phyloP scores from a whole-genome alignment of 2,888 invertebrate species.

The Diarsia mendica region DNA sequence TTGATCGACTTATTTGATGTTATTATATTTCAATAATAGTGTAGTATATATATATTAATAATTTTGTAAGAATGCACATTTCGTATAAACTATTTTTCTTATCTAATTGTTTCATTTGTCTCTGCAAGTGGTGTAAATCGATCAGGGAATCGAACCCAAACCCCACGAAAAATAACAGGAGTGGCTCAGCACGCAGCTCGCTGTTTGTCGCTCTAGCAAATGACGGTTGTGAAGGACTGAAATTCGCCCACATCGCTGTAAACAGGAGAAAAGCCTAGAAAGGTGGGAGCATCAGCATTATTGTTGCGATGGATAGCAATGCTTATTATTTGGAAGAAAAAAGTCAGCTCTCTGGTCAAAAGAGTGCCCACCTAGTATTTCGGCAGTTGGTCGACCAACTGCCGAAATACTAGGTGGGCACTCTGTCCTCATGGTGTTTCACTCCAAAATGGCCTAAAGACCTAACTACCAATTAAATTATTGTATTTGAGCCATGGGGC shows the following conservation, averaged over 20 bases:
- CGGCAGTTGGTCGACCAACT: not conserved
- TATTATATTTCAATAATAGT: slow-evolving; percentile 61
- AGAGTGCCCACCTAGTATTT: not conserved
- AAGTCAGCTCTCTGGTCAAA: no score
- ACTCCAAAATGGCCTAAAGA: not conserved
- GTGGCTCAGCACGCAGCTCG: not conserved
- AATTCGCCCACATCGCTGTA: not conserved
- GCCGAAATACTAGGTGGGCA: not conserved
- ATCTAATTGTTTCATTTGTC: slow-evolving; percentile 45
- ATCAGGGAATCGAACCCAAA: not conserved
- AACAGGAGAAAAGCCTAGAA: not conserved
- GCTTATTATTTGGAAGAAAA: no score
- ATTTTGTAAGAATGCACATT: slow-evolving; percentile 66
- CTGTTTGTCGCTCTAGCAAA: not conserved
- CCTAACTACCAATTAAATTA: no score
- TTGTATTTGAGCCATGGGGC: no score
- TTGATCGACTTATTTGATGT: slow-evolving; percentile 45
- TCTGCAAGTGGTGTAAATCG: slow-evolving; percentile 2
- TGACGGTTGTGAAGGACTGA: not conserved
- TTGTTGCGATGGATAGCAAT: no score
- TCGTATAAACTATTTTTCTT: slow-evolving; percentile 67
- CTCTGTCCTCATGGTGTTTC: not conserved
- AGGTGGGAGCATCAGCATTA: not conserved
- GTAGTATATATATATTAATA: slow-evolving; percentile 61
- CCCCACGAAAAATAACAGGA: not conserved